These are phyloP conservation scores for Hemistola chrysoprasaria DNA, from an alignment of 2,888 invertebrate species.

Conservation along the genomic window DNA sequence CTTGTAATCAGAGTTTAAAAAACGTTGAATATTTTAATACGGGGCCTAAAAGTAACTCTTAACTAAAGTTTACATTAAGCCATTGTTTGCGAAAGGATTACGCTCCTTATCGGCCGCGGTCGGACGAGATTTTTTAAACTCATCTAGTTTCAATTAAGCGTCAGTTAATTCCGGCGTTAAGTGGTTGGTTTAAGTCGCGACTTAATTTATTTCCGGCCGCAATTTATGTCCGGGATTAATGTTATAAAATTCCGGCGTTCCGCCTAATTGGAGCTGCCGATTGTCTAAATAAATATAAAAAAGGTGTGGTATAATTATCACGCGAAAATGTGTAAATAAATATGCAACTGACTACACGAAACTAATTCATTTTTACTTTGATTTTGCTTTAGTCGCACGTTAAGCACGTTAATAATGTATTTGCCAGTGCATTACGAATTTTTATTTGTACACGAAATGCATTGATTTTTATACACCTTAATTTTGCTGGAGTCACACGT, in stretches of 20 bases:
- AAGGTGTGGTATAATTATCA: too few relatives aligned
- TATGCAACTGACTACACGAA: too few relatives aligned
- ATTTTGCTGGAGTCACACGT: too few relatives aligned
- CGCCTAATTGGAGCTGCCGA: conserved; percentile 65
- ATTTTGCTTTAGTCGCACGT: too few relatives aligned
- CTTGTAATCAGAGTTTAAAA: conserved; percentile 62
- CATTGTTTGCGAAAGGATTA: conserved; percentile 69
- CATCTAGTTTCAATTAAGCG: conserved; percentile 76
- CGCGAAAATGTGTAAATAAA: too few relatives aligned
- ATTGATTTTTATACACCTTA: too few relatives aligned
- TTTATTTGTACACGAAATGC: too few relatives aligned
- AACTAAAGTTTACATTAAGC: conserved; percentile 53
- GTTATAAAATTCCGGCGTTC: conserved; percentile 60
- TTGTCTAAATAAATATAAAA: conserved; percentile 64
- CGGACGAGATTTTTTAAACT: conserved; percentile 53
- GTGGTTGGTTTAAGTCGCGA: conserved; percentile 66
- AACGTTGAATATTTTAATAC: conserved; percentile 57
- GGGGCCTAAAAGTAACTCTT: conserved; percentile 18
- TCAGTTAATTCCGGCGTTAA: conserved; percentile 71
- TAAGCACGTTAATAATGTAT: too few relatives aligned
- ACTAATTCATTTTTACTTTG: too few relatives aligned
- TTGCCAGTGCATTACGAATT: too few relatives aligned
- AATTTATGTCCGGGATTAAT: conserved; percentile 74
- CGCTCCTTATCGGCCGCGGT: conserved; percentile 59
- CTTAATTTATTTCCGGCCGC: conserved; percentile 71